Evolutionary conservation across 2,113 vertebrate genomes (phyloP).

Genomic region (Cettia cetti): DNA sequence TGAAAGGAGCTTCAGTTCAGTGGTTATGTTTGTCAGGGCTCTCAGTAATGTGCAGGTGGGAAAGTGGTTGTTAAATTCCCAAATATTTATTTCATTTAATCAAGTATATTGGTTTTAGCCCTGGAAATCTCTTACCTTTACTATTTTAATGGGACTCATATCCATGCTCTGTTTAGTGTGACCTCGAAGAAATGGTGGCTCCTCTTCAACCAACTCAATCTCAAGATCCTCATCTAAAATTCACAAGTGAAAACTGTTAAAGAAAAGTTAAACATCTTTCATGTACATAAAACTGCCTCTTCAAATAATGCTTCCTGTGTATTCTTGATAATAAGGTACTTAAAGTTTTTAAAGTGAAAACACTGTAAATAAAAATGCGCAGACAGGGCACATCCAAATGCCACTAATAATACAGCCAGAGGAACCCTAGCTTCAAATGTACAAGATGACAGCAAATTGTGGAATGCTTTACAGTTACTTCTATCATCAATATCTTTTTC

Average conservation of each 20-base stretch:
- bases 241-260: background rate
- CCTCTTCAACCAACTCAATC: conserved; percentile 97
- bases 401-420: background rate
- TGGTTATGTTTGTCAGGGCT: background rate
- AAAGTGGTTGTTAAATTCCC: background rate
- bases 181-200: conserved; percentile 94
- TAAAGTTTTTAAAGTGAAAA: background rate
- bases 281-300: background rate
- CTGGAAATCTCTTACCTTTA: conserved; percentile 82
- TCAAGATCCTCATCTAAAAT: conserved; percentile 93
- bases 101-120: background rate
- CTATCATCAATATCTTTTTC: background rate
- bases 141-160: conserved; percentile 99
- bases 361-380: background rate
- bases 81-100: background rate
- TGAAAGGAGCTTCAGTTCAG: background rate
- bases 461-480: background rate
- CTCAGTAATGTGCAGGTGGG: background rate
- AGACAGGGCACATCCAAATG: background rate
- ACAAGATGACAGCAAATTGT: background rate
- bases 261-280: background rate
- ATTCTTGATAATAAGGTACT: background rate
- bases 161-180: conserved; percentile 99
- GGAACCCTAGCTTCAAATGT: background rate
- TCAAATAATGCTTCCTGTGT: background rate